Evolutionary conservation across 2,888 invertebrate genomes (phyloP), one percentile per base, ranked within the genome.

Genomic region (Congeria kusceri): DNA sequence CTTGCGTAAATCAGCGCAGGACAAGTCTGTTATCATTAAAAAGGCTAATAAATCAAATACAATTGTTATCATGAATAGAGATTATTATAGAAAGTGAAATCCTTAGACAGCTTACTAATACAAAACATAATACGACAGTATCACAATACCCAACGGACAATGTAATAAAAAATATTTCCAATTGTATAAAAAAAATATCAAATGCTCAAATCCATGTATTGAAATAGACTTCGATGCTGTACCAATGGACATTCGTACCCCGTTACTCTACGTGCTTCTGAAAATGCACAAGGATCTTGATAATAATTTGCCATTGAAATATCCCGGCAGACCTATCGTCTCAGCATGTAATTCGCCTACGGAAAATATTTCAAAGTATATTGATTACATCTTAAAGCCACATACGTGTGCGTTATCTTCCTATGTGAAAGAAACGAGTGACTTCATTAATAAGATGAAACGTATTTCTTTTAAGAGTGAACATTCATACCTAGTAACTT

Each of bases 341-440:
- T n/a, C n/a, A n/a, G n/a, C n/a, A n/a, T n/a, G n/a, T n/a, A n/a
- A n/a, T n/a, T n/a, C n/a, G n/a, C n/a, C n/a, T n/a, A n/a, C n/a
- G n/a, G n/a, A n/a, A n/a, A n/a, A n/a, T n/a, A n/a, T n/a, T n/a
- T n/a, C n/a, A n/a, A n/a, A n/a, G n/a, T n/a, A 44, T 13, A 44
- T 44, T 13, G 46, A 44, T 18, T 13, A 44, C 46, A 44, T 44
- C 9, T 18, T 44, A 44, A 44, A 44, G 11, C 46, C 46, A 44
- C 18, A 44, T 44, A 44, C 18, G 46, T 44, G 9, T 44, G 46
- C 9, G 46, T 56, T 63, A 39, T 32, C 76, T 29, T 66, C 66
- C 25, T 70, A 59, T 46, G 25, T 61, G 18, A 70, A 65, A 28
- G 56, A 71, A 3, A 68, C 63, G n/a, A 64, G 47, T 23, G 62